phyloP scores from a whole-genome alignment of 2,888 invertebrate species.

The Tupiocoris notatus region DNA sequence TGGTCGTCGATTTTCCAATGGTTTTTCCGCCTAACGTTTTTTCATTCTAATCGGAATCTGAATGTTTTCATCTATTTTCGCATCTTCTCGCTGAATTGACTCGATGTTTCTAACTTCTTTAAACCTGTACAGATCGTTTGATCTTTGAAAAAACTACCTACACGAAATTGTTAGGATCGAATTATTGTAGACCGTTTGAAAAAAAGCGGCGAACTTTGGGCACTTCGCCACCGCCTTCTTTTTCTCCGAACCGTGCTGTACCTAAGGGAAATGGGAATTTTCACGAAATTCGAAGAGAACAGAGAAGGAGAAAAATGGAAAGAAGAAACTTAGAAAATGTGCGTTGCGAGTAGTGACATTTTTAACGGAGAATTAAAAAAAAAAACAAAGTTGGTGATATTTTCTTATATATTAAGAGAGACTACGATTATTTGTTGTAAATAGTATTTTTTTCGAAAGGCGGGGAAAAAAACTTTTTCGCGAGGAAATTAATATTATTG shows the following conservation, averaged over 20 bases:
- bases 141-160: neutral
- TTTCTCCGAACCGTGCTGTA: neutral
- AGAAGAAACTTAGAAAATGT: too few relatives aligned
- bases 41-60: neutral
- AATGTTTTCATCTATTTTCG: neutral
- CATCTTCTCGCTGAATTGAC: neutral
- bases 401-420: slow-evolving; percentile 43
- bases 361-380: neutral
- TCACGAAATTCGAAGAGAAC: too few relatives aligned
- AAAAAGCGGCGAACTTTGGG: neutral
- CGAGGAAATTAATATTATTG: slow-evolving; percentile 33
- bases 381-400: slow-evolving; percentile 47
- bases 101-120: neutral
- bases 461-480: too few relatives aligned
- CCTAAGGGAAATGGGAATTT: neutral
- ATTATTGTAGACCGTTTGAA: too few relatives aligned
- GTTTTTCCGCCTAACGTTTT: neutral
- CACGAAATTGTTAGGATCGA: too few relatives aligned
- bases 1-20: neutral
- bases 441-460: slow-evolving; percentile 48
- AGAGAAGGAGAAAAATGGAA: slow-evolving; percentile 32
- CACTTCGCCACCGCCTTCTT: neutral
- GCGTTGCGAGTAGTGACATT: slow-evolving; percentile 38
- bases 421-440: slow-evolving; percentile 45
- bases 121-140: neutral